A percentile compares a stretch with the other conserved stretches of the same genome.
Conservation (phyloP, 2,888 invertebrate species). For the Theodoxus fluviatilis region DNA sequence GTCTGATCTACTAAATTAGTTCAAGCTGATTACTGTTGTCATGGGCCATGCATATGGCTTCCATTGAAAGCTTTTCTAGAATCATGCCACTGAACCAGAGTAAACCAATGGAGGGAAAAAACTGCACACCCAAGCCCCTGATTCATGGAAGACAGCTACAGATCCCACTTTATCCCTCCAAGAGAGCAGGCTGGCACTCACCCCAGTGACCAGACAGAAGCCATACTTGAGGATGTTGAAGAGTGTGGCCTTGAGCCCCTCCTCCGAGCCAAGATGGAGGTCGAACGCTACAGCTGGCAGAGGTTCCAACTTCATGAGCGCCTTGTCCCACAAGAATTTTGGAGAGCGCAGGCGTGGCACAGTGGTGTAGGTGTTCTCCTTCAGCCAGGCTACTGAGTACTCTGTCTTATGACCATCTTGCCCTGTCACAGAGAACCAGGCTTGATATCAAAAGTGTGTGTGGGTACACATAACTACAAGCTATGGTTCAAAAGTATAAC, state of each 20-base stretch:
- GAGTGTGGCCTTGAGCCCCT: slow-evolving; percentile 38
- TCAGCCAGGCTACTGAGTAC: slow-evolving; percentile 43
- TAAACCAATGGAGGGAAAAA: too few species aligned
- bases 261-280: slow-evolving; percentile 36
- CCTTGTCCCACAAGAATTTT: slow-evolving; percentile 37
- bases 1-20: too few species aligned
- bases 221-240: slow-evolving; percentile 43
- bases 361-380: slow-evolving; percentile 30
- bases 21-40: too few species aligned
- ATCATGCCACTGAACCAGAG: neutral
- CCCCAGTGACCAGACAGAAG: slow-evolving; percentile 39
- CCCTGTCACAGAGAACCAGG: slow-evolving; percentile 33
- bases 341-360: neutral
- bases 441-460: slow-evolving; percentile 63
- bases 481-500: neutral
- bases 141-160: too few species aligned
- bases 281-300: slow-evolving; percentile 35
- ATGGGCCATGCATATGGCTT: neutral
- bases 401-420: slow-evolving; percentile 46
- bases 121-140: too few species aligned
- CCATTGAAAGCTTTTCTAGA: neutral
- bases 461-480: slow-evolving; percentile 62
- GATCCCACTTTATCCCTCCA: neutral
- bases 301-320: slow-evolving; percentile 21
- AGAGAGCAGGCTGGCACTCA: slow-evolving; percentile 23